phyloP scores from a whole-genome alignment of 2,888 invertebrate species.

The Palloptera scutellata region DNA sequence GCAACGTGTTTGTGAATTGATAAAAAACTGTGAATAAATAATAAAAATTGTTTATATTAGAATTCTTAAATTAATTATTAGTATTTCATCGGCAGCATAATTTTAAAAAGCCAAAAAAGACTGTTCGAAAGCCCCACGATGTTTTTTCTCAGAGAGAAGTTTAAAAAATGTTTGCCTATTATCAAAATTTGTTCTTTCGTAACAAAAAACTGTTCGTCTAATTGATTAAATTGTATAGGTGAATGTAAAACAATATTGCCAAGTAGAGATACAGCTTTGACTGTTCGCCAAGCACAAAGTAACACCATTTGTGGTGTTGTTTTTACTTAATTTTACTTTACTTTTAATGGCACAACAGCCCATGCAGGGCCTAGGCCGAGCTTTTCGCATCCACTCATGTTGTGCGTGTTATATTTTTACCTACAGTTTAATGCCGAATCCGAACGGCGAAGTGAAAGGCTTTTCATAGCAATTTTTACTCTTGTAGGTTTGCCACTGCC shows the following conservation, averaged over 20 bases:
- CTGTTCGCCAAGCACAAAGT: conserved; percentile 91
- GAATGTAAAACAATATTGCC: conserved; percentile 70
- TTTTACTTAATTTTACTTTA: no score
- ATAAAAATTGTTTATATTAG: no score
- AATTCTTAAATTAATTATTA: no score
- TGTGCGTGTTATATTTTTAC: no score
- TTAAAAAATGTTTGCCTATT: conserved; percentile 75
- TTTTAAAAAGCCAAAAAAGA: conserved; percentile 86
- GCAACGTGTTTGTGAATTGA: conserved; percentile 29
- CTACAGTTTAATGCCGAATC: no score
- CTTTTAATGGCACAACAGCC: no score
- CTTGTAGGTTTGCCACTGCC: no score
- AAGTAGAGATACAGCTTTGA: conserved; percentile 84
- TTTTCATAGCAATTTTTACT: no score
- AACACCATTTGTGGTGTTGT: conserved; percentile 84
- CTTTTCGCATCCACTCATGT: no score
- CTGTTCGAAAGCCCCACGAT: conserved; percentile 97
- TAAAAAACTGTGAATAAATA: conserved; percentile 32
- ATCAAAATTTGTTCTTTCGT: conserved; percentile 64
- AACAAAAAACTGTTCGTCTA: conserved; percentile 48
- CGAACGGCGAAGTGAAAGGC: no score
- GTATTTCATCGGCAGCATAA: conserved; percentile 77
- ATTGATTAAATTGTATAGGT: conserved; percentile 58
- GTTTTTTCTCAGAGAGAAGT: conserved; percentile 80
- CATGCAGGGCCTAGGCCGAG: no score